These are phyloP conservation scores for Mellivora capensis DNA, from an alignment of 2,113 vertebrate species.

Conservation along the genomic window DNA sequence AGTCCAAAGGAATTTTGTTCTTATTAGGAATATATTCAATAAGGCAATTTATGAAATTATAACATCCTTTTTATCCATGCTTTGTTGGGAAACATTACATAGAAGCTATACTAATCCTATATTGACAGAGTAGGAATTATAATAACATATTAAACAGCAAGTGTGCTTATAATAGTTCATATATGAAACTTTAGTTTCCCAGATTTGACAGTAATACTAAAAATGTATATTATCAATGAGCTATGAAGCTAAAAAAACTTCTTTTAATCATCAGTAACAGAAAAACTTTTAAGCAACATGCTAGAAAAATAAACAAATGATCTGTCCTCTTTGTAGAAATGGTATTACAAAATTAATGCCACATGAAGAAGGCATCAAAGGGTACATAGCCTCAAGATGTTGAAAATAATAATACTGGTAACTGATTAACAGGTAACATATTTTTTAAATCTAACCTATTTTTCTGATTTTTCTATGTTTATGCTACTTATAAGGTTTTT, in stretches of 20 bases:
- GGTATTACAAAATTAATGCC: not conserved
- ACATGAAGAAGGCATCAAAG: not conserved
- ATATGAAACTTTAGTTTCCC: not conserved
- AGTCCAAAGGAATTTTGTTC: not conserved
- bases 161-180: not conserved
- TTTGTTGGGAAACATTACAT: not conserved
- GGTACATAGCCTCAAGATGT: not conserved
- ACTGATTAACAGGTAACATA: not conserved
- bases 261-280: not conserved
- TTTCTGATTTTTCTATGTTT: not conserved
- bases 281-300: not conserved
- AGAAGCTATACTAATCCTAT: not conserved
- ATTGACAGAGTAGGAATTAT: not conserved
- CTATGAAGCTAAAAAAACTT: not conserved
- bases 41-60: not conserved
- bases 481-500: not conserved
- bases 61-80: not conserved
- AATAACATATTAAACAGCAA: not conserved
- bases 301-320: not conserved
- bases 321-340: not conserved
- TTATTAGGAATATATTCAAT: not conserved
- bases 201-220: not conserved
- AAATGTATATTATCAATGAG: not conserved
- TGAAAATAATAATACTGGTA: not conserved
- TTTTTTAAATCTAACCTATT: not conserved